phyloP scores from a whole-genome alignment of 2,797 vertebrate species.

The Mormyrops boulengeri region DNA sequence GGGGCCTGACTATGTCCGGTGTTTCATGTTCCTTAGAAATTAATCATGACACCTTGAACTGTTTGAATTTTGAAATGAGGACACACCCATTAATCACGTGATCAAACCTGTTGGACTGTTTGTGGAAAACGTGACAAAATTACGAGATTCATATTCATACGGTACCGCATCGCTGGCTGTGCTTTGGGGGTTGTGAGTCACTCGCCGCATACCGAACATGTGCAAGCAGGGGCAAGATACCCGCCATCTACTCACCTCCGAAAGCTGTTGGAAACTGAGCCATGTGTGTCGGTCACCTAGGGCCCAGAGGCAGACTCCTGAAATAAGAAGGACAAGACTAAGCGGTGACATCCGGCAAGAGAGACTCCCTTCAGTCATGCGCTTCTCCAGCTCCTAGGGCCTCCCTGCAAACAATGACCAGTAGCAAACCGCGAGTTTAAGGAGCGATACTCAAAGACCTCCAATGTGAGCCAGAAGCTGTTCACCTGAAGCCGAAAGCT shows the following conservation, averaged over 20 bases:
- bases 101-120: not conserved
- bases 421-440: not conserved
- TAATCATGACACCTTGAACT: not conserved
- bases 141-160: not conserved
- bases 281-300: constrained; percentile 78
- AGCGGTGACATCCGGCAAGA: not conserved
- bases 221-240: not conserved
- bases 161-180: not conserved
- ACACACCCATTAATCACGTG: not conserved
- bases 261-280: constrained; percentile 94
- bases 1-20: not conserved
- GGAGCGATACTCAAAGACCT: not conserved
- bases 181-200: not conserved
- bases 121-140: not conserved
- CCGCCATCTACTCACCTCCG: constrained; percentile 73
- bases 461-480: not conserved
- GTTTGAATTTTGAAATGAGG: not conserved
- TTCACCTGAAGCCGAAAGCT: not conserved
- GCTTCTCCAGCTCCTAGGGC: not conserved
- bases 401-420: not conserved
- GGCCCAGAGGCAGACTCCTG: constrained; percentile 67
- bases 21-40: not conserved
- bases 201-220: not conserved
- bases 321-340: constrained; percentile 31
- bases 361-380: not conserved